These are phyloP conservation scores for Coregonus ussuriensis DNA, from an alignment of 2,797 vertebrate species.

Conservation along the genomic window DNA sequence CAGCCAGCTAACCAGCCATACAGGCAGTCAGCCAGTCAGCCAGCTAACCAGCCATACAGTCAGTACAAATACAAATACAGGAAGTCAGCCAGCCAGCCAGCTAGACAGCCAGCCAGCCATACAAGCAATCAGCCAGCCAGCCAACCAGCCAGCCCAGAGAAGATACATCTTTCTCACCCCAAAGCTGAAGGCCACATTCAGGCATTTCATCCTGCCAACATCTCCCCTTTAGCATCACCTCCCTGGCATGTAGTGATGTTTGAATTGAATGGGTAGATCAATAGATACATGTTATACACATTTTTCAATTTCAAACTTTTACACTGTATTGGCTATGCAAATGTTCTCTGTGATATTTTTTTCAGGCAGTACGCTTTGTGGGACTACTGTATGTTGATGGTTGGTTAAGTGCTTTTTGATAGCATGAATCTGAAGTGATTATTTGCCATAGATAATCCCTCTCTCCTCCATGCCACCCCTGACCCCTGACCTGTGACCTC, in stretches of 20 bases:
- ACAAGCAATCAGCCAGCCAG: not conserved
- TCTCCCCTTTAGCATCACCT: not conserved
- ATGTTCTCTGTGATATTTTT: too few relatives aligned
- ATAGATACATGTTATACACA: not conserved
- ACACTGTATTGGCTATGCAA: too few relatives aligned
- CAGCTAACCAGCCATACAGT: too few relatives aligned
- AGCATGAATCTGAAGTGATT: too few relatives aligned
- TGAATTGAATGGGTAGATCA: not conserved
- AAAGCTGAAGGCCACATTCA: not conserved
- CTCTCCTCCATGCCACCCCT: too few relatives aligned
- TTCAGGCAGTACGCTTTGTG: too few relatives aligned
- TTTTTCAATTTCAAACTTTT: too few relatives aligned
- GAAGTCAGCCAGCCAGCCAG: constrained; percentile 32
- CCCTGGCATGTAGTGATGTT: not conserved
- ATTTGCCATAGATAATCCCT: too few relatives aligned
- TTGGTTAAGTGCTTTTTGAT: too few relatives aligned
- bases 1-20: not conserved
- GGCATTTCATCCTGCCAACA: not conserved
- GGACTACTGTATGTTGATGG: too few relatives aligned
- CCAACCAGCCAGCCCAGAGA: not conserved
- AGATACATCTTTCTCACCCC: not conserved
- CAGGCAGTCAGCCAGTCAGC: not conserved
- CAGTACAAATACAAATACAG: not conserved
- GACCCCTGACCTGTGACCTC: too few relatives aligned
- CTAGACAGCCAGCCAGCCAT: not conserved